Evolutionary conservation across 2,113 vertebrate genomes (phyloP).

Genomic region (Nothoprocta pentlandii): DNA sequence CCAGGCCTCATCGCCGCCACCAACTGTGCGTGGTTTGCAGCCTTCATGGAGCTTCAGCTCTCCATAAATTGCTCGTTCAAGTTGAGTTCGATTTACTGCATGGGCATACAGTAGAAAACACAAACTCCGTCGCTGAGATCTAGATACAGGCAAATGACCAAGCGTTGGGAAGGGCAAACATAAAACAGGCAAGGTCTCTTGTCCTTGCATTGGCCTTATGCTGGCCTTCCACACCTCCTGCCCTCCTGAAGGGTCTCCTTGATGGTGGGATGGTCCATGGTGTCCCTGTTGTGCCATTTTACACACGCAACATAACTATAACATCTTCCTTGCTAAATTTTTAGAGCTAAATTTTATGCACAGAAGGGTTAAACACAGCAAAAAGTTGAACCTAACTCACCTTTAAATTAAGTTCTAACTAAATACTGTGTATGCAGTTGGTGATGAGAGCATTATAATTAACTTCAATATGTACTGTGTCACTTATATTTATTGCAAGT

Average conservation of each 20-base stretch:
- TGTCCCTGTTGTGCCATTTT: background rate
- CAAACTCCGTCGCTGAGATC: background rate
- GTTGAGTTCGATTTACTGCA: slow-evolving; percentile 67
- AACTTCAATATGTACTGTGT: background rate
- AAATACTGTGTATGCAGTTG: background rate
- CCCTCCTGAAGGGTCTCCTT: background rate
- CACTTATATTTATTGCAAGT: slow-evolving; percentile 26
- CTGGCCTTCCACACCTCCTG: background rate
- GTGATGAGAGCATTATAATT: background rate
- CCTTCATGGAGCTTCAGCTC: slow-evolving; percentile 55
- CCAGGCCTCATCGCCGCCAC: background rate
- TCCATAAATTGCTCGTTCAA: slow-evolving; percentile 57
- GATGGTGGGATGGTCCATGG: accelerated
- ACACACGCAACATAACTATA: background rate
- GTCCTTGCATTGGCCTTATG: too few species aligned
- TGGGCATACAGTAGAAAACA: slow-evolving; percentile 24
- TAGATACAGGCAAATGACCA: background rate
- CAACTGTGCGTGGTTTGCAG: slow-evolving; percentile 17
- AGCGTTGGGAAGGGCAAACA: background rate
- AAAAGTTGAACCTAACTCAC: background rate
- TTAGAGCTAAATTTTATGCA: background rate
- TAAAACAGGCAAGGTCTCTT: background rate
- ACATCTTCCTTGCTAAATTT: background rate
- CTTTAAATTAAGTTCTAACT: background rate
- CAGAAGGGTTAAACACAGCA: background rate